Base-by-base conservation (phyloP, 2,888 invertebrate species). In the Perithous albicinctus region DNA sequence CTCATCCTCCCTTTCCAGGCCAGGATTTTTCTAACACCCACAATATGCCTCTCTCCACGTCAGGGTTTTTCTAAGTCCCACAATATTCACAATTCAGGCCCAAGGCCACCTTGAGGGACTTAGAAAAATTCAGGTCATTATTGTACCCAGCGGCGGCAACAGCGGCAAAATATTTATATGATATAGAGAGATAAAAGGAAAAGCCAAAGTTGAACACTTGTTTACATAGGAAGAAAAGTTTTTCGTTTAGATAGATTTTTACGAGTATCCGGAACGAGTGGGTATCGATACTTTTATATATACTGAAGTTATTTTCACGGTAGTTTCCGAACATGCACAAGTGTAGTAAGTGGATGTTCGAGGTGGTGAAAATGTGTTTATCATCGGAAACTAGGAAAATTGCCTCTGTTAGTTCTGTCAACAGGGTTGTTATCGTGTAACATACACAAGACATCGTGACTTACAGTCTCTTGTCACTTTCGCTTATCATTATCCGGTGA, bases 401-500 rank as follows among this genome's bases (percentile, higher is more conserved):
- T 18, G n/a, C 41, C 41, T 43, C n/a, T 12, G 41, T 43, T 63
- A 38, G 56, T n/a, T 5, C 1, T 43, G n/a, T 43, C 26, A 15
- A 26, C 26, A 20, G 3, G 29, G 26, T 48, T 8, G 20, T 48
- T 48, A 48, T 48, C 46, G 18, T n/a, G 7, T 6, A 64, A 12
- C 41, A 29, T 5, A 8, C 29, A 10, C 26, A 26, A 26, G 23
- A 15, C 15, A 23, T n/a, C n/a, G 64, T 35, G 26, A 3, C n/a
- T 7, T 26, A n/a, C 41, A 6, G n/a, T n/a, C 15, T 29, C 26
- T 64, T 15, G 43, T 1, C 43, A 7, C 26, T 26, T 8, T 64
- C 43, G 12, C 15, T 43, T 64, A 64, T 41, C 64, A 43, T 64
- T 41, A 64, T 64, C 64, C 64, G 64, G n/a, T 29, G 64, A 64